Evolutionary conservation across 2,888 invertebrate genomes (phyloP), one percentile per base, ranked within the genome.

Genomic region (Congeria kusceri): DNA sequence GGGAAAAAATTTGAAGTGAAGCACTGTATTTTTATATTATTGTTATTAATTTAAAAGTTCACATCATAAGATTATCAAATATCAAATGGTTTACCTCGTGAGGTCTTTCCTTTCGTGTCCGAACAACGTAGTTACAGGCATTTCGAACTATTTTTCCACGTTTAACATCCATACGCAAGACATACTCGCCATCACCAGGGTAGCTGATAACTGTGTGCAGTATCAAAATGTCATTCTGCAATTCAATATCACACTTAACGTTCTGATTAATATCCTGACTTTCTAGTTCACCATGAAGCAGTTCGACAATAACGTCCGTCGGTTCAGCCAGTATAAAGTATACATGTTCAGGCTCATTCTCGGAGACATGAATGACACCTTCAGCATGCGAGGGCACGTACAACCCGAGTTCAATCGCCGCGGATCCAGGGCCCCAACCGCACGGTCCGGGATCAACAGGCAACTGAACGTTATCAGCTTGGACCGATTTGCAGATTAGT

Each of bases 401-500:
- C 9, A 82, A 63, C 23, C 82, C 82, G 9, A 73, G 57, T 28
- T 53, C 63, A 66, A 76, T 71, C 11, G 82, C 44, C n/a, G 76
- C 53, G 15, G 78, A 73, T 4, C 76, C 70, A 11, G 78, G 78
- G 3, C 82, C 82, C 82, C 82, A 82, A 20, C 82, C 82, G 3
- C 78, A 64, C 25, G 76, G 46, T 25, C 78, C 78, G 11, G 82
- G 76, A 29, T 82, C 82, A 73, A 82, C 78, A 4, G 82, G 82
- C 18, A 82, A 39, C 15, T 78, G 82, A 11, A 65, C 25, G 0
- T 63, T 59, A 29, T 63, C 32, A 25, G 53, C 47, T 1, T 63
- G 18, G 1, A 74, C 27, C 3, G 47, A 44, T 18, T 63, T 57
- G 56, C 82, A 78, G 7, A 57, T 63, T 7, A 82, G 47, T 29